phyloP scores from a whole-genome alignment of 2,113 vertebrate genomes.

The Oncorhynchus masou region DNA sequence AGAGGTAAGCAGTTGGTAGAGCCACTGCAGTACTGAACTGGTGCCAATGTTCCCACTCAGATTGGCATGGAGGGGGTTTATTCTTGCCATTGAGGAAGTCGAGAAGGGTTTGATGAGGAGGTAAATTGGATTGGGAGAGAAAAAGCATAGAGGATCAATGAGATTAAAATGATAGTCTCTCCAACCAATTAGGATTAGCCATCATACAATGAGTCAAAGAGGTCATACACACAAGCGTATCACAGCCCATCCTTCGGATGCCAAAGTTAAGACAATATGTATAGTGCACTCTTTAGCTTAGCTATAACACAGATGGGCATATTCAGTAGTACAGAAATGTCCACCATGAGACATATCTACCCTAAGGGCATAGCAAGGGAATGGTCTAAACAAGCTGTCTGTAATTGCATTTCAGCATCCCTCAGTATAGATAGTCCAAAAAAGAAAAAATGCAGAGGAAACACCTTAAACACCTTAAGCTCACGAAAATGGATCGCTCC shows the following conservation, averaged over 20 bases:
- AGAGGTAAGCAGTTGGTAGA: constrained; percentile 57
- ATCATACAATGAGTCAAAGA: background rate
- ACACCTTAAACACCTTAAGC: no score
- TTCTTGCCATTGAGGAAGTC: constrained; percentile 29
- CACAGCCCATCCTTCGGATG: background rate
- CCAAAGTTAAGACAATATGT: background rate
- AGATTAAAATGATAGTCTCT: background rate
- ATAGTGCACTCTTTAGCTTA: background rate
- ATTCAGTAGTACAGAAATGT: background rate
- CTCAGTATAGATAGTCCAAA: background rate
- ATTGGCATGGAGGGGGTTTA: constrained; percentile 30
- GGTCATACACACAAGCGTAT: background rate
- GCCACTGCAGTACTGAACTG: constrained; percentile 48
- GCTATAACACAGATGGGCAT: background rate
- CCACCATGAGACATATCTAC: background rate
- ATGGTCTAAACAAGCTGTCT: background rate
- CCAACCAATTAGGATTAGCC: background rate
- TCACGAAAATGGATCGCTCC: no score
- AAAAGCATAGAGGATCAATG: constrained; percentile 22
- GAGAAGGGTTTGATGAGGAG: constrained; percentile 31
- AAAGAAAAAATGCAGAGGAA: background rate
- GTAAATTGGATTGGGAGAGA: constrained; percentile 30
- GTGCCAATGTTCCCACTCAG: constrained; percentile 61
- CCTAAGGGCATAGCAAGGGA: background rate
- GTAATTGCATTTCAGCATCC: background rate